Evolutionary conservation across 2,888 invertebrate species (phyloP).

Genomic region (Lasioglossum morio): DNA sequence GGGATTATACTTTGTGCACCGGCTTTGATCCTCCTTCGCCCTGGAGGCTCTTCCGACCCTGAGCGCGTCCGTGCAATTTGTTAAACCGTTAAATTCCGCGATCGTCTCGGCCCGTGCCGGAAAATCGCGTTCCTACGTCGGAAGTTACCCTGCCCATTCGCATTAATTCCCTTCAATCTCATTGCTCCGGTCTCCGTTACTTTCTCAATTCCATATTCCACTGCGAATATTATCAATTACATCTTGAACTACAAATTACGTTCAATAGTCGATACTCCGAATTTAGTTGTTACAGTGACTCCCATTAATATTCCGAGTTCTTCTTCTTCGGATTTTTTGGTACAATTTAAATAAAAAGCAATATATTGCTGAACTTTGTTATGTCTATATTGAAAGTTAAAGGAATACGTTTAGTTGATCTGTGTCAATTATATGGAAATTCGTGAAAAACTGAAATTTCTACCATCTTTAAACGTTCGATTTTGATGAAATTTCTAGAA

Average conservation of each 20-base stretch:
- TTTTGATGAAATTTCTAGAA: too few species aligned
- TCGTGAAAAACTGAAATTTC: too few species aligned
- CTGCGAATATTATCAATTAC: not conserved
- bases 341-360: too few species aligned
- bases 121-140: slow-evolving; percentile 31
- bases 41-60: slow-evolving; percentile 62
- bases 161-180: slow-evolving; percentile 29
- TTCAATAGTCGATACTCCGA: not conserved
- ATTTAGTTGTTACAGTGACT: too few species aligned
- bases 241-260: not conserved
- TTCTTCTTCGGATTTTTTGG: too few species aligned
- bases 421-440: too few species aligned
- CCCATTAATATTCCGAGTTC: too few species aligned
- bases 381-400: too few species aligned
- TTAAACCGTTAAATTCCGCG: slow-evolving; percentile 79
- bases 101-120: slow-evolving; percentile 54
- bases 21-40: slow-evolving; percentile 80
- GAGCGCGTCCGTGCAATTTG: slow-evolving; percentile 77
- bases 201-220: not conserved
- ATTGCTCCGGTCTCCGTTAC: not conserved
- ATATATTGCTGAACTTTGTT: too few species aligned
- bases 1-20: slow-evolving; percentile 77
- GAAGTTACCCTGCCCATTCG: not conserved
- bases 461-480: too few species aligned
- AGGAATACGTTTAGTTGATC: too few species aligned